Conservation (phyloP, 1,140 invertebrate species). For the Colletes latitarsis region DNA sequence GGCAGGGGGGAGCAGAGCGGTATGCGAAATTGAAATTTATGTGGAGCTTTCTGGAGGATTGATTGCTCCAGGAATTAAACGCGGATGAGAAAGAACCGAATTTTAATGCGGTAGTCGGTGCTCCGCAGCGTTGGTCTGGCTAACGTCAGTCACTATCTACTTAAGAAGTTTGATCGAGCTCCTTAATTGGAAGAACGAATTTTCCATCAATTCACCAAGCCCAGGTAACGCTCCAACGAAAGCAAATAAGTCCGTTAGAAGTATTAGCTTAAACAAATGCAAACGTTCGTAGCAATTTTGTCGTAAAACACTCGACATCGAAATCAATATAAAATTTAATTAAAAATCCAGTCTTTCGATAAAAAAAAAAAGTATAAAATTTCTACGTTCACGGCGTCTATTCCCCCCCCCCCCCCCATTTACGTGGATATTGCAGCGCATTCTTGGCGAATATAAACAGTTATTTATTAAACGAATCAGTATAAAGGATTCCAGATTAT, state of each 20-base stretch:
- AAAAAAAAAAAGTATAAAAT: no score
- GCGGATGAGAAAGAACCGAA: not conserved
- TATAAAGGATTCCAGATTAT: not conserved
- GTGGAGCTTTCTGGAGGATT: not conserved
- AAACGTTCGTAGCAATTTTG: no score
- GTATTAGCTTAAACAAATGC: no score
- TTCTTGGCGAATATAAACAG: not conserved
- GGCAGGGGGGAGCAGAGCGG: no score
- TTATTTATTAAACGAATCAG: not conserved
- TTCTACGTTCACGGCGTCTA: not conserved
- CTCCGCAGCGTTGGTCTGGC: not conserved
- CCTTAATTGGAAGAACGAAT: not conserved
- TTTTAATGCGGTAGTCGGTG: not conserved
- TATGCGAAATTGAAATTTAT: not conserved
- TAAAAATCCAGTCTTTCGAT: no score
- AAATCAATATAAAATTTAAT: no score
- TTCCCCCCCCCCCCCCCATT: no score
- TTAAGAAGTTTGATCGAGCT: not conserved
- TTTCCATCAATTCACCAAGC: not conserved
- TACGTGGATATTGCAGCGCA: not conserved
- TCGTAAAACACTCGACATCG: no score
- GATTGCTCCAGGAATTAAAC: constrained; percentile 6
- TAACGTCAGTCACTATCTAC: not conserved
- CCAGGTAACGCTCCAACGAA: no score
- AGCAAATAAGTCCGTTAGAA: no score